These are phyloP conservation scores for Ophion costatus DNA, from an alignment of 2,888 invertebrate genomes.

Conservation along the genomic window DNA sequence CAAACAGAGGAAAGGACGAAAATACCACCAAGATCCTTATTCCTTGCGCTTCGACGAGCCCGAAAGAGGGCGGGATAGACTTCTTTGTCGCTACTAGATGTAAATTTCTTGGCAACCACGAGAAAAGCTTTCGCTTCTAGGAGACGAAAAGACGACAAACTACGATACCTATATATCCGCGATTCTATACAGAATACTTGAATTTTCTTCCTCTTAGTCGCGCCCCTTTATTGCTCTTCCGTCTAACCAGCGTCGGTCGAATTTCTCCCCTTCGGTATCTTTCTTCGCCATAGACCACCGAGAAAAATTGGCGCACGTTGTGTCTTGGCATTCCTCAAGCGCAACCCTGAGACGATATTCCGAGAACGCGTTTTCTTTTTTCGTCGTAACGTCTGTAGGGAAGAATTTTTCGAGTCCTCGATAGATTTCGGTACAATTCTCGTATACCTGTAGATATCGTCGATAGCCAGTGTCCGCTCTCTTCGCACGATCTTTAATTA, in stretches of 20 bases:
- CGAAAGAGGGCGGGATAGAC: conserved; percentile 56
- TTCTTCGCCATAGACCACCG: conserved; percentile 9
- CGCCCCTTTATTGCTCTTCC: conserved; percentile 7
- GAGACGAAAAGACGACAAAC: conserved; percentile 36
- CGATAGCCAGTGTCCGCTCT: conserved; percentile 74
- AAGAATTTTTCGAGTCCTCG: conserved; percentile 55
- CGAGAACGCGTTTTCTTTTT: conserved; percentile 38
- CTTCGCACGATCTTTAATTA: conserved; percentile 74
- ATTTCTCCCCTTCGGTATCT: conserved; percentile 42
- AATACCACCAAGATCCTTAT: conserved; percentile 64
- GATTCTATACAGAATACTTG: not conserved
- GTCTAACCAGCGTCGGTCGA: conserved; percentile 39
- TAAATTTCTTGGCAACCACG: conserved; percentile 76
- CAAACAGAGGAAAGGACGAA: conserved; percentile 57
- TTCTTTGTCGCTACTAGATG: conserved; percentile 70
- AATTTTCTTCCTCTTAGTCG: conserved; percentile 27
- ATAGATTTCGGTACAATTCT: conserved; percentile 39
- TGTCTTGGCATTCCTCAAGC: conserved; percentile 58
- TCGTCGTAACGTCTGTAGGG: conserved; percentile 16
- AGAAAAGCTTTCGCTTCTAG: conserved; percentile 22
- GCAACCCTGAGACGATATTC: conserved; percentile 42
- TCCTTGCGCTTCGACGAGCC: conserved; percentile 46
- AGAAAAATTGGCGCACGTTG: conserved; percentile 53
- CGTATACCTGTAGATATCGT: conserved; percentile 12
- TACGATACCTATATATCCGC: not conserved